Conservation (phyloP, 1,140 invertebrate genomes). For the Nephotettix cincticeps region DNA sequence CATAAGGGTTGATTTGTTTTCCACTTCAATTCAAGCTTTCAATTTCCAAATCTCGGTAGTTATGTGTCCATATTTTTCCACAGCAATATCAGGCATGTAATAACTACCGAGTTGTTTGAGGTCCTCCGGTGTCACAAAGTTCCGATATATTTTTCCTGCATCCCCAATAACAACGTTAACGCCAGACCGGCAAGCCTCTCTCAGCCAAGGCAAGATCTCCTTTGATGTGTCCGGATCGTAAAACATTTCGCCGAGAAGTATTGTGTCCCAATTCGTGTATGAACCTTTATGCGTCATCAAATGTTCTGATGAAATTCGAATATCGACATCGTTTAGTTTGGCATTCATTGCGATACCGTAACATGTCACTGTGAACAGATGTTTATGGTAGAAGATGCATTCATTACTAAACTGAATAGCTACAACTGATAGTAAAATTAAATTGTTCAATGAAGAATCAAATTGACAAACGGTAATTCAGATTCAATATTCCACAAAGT, state of each 20-base stretch:
- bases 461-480: too few relatives aligned
- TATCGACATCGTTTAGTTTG: constrained; percentile 48
- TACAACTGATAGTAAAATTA: too few relatives aligned
- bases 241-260: constrained; percentile 57
- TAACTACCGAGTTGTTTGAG: not conserved
- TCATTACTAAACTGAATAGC: too few relatives aligned
- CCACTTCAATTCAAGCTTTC: too few relatives aligned
- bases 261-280: constrained; percentile 43
- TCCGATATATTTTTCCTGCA: constrained; percentile 42
- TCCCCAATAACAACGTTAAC: constrained; percentile 46
- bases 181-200: constrained; percentile 31
- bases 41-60: not conserved
- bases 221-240: constrained; percentile 55
- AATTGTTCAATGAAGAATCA: too few relatives aligned
- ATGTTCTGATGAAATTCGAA: constrained; percentile 46
- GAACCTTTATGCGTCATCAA: constrained; percentile 40
- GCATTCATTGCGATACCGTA: constrained; percentile 52
- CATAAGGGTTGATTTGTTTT: too few relatives aligned
- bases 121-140: not conserved
- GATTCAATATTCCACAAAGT: too few relatives aligned
- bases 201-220: constrained; percentile 51
- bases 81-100: not conserved
- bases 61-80: not conserved
- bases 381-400: constrained; percentile 16
- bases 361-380: constrained; percentile 48